Percentiles rank a stretch among this genome's conserved stretches.
These are phyloP conservation scores for Theretra japonica DNA, from an alignment of 2,888 invertebrate genomes.

Conservation along the genomic window DNA sequence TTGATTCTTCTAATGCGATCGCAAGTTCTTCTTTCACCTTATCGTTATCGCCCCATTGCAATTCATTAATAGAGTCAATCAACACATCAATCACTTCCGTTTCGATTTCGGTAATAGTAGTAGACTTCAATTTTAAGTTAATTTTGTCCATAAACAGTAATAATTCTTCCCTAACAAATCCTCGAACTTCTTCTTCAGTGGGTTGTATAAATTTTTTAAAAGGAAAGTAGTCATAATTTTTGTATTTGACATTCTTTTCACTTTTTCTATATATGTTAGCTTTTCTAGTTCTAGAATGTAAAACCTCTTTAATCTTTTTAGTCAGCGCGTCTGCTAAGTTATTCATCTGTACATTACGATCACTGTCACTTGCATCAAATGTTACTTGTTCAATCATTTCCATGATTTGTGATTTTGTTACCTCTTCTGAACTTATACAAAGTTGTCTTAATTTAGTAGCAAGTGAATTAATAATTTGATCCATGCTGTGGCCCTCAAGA, in stretches of 20 bases:
- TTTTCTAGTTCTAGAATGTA: background rate
- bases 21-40: slow-evolving; percentile 50
- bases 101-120: slow-evolving; percentile 48
- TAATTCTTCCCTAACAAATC: slow-evolving; percentile 51
- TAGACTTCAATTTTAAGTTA: slow-evolving; percentile 40
- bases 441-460: slow-evolving; percentile 46
- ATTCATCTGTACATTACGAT: slow-evolving; percentile 36
- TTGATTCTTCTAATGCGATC: slow-evolving; percentile 46
- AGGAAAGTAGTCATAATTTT: slow-evolving; percentile 12
- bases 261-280: slow-evolving; percentile 42
- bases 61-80: slow-evolving; percentile 49
- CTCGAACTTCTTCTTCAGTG: slow-evolving; percentile 51
- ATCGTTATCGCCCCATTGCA: slow-evolving; percentile 43
- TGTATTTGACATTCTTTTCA: slow-evolving; percentile 7
- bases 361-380: slow-evolving; percentile 38
- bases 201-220: slow-evolving; percentile 41
- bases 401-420: slow-evolving; percentile 46
- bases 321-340: slow-evolving; percentile 29
- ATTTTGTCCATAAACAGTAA: slow-evolving; percentile 45
- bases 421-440: slow-evolving; percentile 40
- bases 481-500: slow-evolving; percentile 42
- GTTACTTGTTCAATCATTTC: slow-evolving; percentile 53
- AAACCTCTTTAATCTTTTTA: slow-evolving; percentile 8
- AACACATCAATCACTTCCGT: slow-evolving; percentile 55
- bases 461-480: slow-evolving; percentile 43